Conservation (phyloP, 2,113 vertebrate species). For the Stegostoma tigrinum region DNA sequence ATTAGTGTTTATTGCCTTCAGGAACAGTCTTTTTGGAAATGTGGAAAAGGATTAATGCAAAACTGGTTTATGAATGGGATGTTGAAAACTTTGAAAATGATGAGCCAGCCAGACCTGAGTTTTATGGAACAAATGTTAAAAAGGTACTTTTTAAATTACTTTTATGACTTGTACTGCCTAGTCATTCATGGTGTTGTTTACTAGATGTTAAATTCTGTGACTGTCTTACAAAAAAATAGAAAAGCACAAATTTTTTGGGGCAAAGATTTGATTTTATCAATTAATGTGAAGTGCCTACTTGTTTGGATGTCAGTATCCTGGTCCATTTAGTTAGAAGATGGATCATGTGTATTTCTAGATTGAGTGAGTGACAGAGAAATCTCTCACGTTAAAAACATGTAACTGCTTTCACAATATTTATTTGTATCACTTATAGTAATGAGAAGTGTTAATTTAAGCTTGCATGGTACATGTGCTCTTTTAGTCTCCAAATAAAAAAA, state of each 20-base stretch:
- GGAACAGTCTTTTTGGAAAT: constrained; percentile 36
- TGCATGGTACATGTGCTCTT: background rate
- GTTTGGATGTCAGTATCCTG: background rate
- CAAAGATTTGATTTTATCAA: background rate
- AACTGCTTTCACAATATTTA: background rate
- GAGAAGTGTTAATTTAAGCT: background rate
- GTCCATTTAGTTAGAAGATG: background rate
- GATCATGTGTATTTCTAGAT: background rate
- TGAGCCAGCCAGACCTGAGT: constrained; percentile 35
- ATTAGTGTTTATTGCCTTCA: background rate
- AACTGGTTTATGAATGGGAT: constrained; percentile 28
- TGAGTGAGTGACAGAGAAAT: no score
- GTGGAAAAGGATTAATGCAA: constrained; percentile 37
- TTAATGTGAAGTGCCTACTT: background rate
- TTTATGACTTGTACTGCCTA: background rate
- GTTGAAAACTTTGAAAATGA: constrained; percentile 35
- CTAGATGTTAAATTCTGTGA: background rate
- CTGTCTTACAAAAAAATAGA: background rate
- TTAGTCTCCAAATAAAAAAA: background rate
- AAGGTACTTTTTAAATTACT: background rate
- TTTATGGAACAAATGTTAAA: constrained; percentile 26
- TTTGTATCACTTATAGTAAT: background rate
- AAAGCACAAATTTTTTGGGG: background rate
- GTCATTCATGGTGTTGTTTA: background rate
- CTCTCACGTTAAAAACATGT: background rate